Evolutionary conservation across 30 jellyfish, hydroid and myxozoan genomes (phyloP), one percentile per base, ranked within the genome.

Genomic region (Phacellophora camtschatica): DNA sequence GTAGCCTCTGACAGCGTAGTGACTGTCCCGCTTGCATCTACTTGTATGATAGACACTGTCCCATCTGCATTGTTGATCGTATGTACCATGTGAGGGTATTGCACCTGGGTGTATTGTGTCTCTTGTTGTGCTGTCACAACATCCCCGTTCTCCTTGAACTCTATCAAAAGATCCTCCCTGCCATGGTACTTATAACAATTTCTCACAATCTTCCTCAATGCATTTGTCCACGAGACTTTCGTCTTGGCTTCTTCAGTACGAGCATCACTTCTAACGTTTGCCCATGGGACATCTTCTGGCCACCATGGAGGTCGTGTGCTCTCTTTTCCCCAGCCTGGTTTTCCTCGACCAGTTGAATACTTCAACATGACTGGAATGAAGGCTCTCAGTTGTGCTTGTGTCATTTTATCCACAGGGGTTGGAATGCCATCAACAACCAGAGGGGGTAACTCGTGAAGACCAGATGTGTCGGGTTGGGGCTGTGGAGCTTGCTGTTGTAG

Each of bases 271-370:
- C 99, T 67, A 6, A 94, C 99, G 55, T 94, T 94, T 5, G 99
- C 99, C 99, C 99, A 94, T 0, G 99, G 99, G 22, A 94, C 99
- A 45, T 94, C 99, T 11, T 84, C 96, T 11, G 99, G 99, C 99
- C 99, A 94, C 99, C 99, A 94, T 0, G 99, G 96, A 24, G 99
- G 99, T 27, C 96, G 82, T 23, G 99, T 83, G 41, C 84, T 77
- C 48, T 88, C 96, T 32, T 90, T 95, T 1, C 99, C 99, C 99
- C 99, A 94, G 8, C 97, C 99, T 15, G 99, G 99, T 86, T 94
- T 94, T 11, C 97, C 97, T 20, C 99, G 81, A 10, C 97, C 97
- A 4, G 99, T 94, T 23, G 99, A 94, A 66, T 94, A 94, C 50
- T 94, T 94, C 66, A 94, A 77, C 99, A 94, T 94, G 70, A 94